Percentiles rank a stretch among this genome's conserved stretches.
These are phyloP conservation scores for Leptodirus hochenwartii DNA, from an alignment of 2,888 invertebrate species.

Conservation along the genomic window DNA sequence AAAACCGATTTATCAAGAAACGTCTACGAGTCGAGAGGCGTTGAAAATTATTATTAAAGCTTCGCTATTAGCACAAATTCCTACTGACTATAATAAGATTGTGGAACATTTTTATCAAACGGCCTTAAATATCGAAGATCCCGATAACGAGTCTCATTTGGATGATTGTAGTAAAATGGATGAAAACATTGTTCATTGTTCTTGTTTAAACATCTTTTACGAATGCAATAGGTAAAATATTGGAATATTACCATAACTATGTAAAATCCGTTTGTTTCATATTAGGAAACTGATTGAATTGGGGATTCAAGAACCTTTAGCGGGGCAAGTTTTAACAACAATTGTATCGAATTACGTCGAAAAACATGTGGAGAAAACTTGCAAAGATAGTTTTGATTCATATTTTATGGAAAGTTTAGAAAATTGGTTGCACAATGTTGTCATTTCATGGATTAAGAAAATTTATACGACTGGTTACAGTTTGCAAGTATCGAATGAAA, in stretches of 20 bases:
- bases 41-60: constrained; percentile 48
- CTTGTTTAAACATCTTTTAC: constrained; percentile 47
- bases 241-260: constrained; percentile 10
- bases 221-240: constrained; percentile 49
- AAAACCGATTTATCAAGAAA: constrained; percentile 34
- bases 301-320: constrained; percentile 61
- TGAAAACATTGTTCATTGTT: constrained; percentile 49
- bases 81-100: constrained; percentile 46
- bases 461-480: constrained; percentile 51
- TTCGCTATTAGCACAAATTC: constrained; percentile 50
- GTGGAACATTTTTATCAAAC: constrained; percentile 60
- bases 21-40: constrained; percentile 32
- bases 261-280: constrained; percentile 10
- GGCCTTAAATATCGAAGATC: constrained; percentile 39
- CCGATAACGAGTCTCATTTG: constrained; percentile 14
- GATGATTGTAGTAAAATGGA: constrained; percentile 44
- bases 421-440: constrained; percentile 75
- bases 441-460: constrained; percentile 71
- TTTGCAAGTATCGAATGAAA: constrained; percentile 34
- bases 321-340: constrained; percentile 68
- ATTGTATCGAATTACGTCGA: constrained; percentile 72
- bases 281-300: constrained; percentile 47
- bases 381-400: constrained; percentile 73
- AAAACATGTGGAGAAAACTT: constrained; percentile 64
- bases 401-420: constrained; percentile 62